These are phyloP conservation scores for Ligdia adustata DNA, from an alignment of 2,888 invertebrate genomes.

Conservation along the genomic window DNA sequence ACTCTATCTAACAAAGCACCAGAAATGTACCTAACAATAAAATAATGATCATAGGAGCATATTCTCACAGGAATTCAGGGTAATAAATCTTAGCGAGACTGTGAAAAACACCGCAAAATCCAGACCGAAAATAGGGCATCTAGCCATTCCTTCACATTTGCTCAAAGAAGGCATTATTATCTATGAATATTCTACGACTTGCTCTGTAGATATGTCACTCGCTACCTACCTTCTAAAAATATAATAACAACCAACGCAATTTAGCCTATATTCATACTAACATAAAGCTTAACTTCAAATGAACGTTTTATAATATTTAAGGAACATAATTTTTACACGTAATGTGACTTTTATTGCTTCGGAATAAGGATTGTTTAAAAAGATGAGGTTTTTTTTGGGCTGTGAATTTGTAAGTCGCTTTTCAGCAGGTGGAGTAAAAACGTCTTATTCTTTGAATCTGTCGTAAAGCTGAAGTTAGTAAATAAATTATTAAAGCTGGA, in stretches of 20 bases:
- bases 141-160: conserved; percentile 20
- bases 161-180: conserved; percentile 27
- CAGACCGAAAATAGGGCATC: conserved; percentile 9
- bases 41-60: not conserved
- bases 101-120: not conserved
- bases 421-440: not conserved
- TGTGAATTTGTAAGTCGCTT: conserved; percentile 23
- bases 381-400: conserved; percentile 25
- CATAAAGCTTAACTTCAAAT: conserved; percentile 16
- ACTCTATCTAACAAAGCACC: no score
- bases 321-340: conserved; percentile 30
- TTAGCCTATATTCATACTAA: not conserved
- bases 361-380: conserved; percentile 30
- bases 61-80: not conserved
- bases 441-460: conserved; percentile 12
- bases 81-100: not conserved
- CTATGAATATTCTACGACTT: conserved; percentile 35
- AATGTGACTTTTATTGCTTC: conserved; percentile 35
- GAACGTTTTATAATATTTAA: conserved; percentile 16
- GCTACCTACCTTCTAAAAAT: not conserved
- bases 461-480: conserved; percentile 11
- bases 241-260: conserved; percentile 4
- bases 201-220: conserved; percentile 23
- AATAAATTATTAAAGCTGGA: conserved; percentile 6
- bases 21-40: not conserved